These are phyloP conservation scores for Todus mexicanus DNA, from an alignment of 2,797 vertebrate species.

Conservation along the genomic window DNA sequence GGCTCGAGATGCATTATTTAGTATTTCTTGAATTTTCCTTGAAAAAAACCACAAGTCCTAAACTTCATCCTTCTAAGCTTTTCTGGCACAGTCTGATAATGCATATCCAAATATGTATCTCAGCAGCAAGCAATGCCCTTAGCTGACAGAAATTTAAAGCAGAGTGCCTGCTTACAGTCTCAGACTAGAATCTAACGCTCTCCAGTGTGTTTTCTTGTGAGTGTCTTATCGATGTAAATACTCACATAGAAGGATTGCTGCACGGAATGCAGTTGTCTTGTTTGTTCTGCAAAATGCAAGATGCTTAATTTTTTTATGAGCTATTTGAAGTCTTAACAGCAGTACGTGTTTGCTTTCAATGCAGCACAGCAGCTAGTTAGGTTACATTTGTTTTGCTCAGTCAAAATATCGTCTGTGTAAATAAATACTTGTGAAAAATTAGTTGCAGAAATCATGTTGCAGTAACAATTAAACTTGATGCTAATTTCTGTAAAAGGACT, in stretches of 20 bases:
- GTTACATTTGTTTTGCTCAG: neutral
- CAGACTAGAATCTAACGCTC: neutral
- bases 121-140: neutral
- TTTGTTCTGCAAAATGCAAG: conserved; percentile 9
- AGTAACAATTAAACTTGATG: neutral
- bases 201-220: neutral
- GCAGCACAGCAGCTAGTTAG: neutral
- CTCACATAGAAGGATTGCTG: neutral
- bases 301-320: neutral
- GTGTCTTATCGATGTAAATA: neutral
- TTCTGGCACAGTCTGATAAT: neutral
- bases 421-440: neutral
- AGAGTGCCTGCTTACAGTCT: neutral
- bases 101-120: neutral
- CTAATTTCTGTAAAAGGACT: neutral
- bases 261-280: neutral
- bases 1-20: neutral
- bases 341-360: neutral
- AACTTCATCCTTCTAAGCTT: neutral
- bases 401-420: neutral
- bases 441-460: neutral
- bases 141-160: neutral
- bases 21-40: neutral
- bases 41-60: neutral
- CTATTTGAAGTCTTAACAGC: neutral